phyloP scores from a whole-genome alignment of 2,888 invertebrate genomes.

The Cataglyphis altisquamis region DNA sequence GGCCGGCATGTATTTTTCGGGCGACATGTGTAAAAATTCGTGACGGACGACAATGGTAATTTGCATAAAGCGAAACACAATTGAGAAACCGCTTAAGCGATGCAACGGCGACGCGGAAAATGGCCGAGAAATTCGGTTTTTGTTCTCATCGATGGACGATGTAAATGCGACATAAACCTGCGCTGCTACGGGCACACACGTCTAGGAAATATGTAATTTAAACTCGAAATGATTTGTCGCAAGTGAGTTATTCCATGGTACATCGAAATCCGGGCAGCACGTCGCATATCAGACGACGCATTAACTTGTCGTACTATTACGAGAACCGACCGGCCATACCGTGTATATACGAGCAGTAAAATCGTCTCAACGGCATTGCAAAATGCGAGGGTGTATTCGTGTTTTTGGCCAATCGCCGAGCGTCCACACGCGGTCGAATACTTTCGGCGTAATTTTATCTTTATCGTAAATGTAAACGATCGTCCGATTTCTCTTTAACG shows the following conservation, averaged over 20 bases:
- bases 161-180: conserved; percentile 50
- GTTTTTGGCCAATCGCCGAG: conserved; percentile 70
- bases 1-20: conserved; percentile 13
- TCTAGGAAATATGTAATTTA: conserved; percentile 63
- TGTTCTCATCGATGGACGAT: conserved; percentile 59
- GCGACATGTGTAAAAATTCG: conserved; percentile 39
- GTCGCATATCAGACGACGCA: conserved; percentile 70
- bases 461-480: conserved; percentile 38
- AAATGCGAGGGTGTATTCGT: conserved; percentile 61
- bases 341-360: conserved; percentile 69
- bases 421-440: conserved; percentile 55
- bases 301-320: conserved; percentile 71
- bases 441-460: conserved; percentile 60
- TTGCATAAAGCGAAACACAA: conserved; percentile 51
- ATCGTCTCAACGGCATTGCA: conserved; percentile 65
- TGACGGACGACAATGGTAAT: conserved; percentile 39
- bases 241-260: conserved; percentile 70
- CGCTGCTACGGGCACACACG: conserved; percentile 42
- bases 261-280: conserved; percentile 68
- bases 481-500: conserved; percentile 28
- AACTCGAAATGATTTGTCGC: conserved; percentile 70
- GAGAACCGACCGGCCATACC: conserved; percentile 65
- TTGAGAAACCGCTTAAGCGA: conserved; percentile 51
- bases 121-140: conserved; percentile 55
- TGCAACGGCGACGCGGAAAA: conserved; percentile 51